phyloP scores from a whole-genome alignment of 2,888 invertebrate species.

The Timema cristinae region DNA sequence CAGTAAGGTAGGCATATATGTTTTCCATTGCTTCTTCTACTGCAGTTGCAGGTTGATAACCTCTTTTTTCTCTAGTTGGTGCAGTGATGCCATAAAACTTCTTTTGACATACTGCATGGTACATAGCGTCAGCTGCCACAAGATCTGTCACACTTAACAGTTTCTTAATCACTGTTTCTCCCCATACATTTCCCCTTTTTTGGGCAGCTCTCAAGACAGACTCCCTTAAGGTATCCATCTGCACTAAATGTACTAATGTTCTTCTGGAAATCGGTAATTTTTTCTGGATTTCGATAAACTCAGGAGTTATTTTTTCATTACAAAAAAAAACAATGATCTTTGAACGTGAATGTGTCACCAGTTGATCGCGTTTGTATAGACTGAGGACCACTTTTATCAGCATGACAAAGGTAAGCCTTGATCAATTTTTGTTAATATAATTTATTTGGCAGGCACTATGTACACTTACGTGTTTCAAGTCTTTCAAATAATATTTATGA shows the following conservation, averaged over 20 bases:
- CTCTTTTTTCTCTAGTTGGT: not conserved
- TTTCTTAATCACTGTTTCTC: not conserved
- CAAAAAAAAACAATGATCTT: not conserved
- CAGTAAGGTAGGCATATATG: not conserved
- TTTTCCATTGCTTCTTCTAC: not conserved
- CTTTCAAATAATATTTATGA: too few species aligned
- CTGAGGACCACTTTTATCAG: too few species aligned
- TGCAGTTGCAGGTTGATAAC: not conserved
- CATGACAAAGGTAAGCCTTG: too few species aligned
- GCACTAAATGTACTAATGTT: not conserved
- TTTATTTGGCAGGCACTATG: too few species aligned
- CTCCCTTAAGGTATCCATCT: not conserved
- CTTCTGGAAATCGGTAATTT: not conserved
- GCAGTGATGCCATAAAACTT: not conserved
- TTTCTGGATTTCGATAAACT: not conserved
- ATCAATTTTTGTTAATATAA: too few species aligned
- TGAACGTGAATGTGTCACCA: too few species aligned
- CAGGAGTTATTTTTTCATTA: not conserved
- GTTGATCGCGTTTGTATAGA: too few species aligned
- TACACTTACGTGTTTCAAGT: too few species aligned
- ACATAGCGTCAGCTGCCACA: not conserved
- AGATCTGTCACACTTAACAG: not conserved
- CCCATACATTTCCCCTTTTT: not conserved
- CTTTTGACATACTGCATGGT: not conserved
- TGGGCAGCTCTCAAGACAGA: not conserved